These are phyloP conservation scores for Sarcophaga variegata DNA, from an alignment of 2,888 invertebrate species.

Conservation along the genomic window DNA sequence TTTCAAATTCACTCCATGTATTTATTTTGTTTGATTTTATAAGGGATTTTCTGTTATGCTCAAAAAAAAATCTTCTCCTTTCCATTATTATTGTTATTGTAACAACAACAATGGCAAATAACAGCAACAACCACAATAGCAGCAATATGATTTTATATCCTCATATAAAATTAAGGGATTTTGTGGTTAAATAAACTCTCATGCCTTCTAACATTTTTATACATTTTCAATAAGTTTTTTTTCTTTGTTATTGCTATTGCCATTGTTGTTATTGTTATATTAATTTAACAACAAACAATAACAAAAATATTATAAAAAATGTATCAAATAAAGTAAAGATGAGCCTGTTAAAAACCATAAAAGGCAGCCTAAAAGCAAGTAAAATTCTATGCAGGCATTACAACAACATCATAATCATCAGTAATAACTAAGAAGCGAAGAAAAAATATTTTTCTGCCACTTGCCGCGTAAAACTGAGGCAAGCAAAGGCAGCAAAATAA, in stretches of 20 bases:
- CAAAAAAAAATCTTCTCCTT: constrained; percentile 6
- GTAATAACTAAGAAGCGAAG: neutral
- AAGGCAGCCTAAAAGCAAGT: constrained; percentile 12
- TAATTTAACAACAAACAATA: constrained; percentile 26
- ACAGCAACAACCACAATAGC: neutral
- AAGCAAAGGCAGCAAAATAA: neutral
- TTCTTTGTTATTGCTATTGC: neutral
- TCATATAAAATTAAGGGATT: constrained; percentile 64
- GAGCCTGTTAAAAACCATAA: neutral
- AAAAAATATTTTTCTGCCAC: neutral
- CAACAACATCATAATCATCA: constrained; percentile 37
- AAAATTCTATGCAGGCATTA: constrained; percentile 20
- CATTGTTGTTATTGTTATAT: constrained; percentile 27
- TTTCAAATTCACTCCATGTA: constrained; percentile 14
- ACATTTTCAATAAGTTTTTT: constrained; percentile 52
- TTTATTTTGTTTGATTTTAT: constrained; percentile 36
- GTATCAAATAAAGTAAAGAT: neutral
- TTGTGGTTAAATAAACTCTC: constrained; percentile 62
- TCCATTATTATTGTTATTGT: neutral
- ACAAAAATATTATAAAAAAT: neutral
- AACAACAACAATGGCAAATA: constrained; percentile 29
- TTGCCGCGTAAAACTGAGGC: neutral
- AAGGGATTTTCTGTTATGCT: constrained; percentile 6
- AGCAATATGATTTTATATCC: constrained; percentile 57
- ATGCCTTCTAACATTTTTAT: constrained; percentile 55